Conservation (phyloP, 2,113 vertebrate species). For the Dermatemys mawii region DNA sequence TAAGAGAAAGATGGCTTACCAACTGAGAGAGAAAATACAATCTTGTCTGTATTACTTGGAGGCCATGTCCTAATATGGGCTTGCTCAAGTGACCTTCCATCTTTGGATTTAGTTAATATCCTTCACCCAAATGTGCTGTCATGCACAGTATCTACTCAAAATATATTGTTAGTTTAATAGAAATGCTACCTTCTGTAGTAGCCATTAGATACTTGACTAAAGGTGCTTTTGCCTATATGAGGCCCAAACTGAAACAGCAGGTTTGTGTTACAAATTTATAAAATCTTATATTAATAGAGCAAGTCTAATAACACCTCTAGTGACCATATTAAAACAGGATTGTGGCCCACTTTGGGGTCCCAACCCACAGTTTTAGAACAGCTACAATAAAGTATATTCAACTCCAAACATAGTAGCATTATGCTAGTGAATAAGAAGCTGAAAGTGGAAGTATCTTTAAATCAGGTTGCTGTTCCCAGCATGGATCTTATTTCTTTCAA, state of each 20-base stretch:
- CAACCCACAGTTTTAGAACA: no score
- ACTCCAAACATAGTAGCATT: background rate
- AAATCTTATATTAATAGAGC: background rate
- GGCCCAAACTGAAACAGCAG: background rate
- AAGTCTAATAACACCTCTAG: no score
- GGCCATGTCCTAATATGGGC: fast-evolving
- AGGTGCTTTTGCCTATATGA: background rate
- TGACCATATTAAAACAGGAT: background rate
- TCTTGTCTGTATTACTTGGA: background rate
- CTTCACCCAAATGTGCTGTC: background rate
- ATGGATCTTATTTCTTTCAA: background rate
- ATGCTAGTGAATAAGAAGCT: background rate
- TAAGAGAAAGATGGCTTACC: background rate
- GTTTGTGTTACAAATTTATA: background rate
- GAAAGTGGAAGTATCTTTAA: background rate
- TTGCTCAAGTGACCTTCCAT: background rate
- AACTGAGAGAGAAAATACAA: background rate
- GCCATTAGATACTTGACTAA: background rate
- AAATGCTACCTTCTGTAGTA: background rate
- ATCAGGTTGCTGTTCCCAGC: background rate
- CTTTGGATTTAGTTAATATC: background rate
- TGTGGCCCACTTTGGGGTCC: no score
- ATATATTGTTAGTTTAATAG: background rate
- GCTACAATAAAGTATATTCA: background rate
- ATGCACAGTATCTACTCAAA: background rate